Conservation (phyloP, 1,140 invertebrate species). For the Drosophila subobscura region DNA sequence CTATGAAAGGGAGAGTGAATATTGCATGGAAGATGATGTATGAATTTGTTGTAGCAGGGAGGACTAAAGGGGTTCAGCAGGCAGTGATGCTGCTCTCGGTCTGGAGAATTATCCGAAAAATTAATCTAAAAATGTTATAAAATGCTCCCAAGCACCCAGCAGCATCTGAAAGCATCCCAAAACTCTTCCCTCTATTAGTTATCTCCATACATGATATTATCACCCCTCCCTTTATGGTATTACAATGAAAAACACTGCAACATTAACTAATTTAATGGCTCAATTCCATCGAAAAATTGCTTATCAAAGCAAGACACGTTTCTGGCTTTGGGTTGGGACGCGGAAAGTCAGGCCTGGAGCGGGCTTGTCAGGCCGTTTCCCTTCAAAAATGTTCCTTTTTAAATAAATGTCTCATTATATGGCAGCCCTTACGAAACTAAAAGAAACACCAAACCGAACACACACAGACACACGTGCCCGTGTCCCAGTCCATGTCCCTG, state of each 20-base stretch:
- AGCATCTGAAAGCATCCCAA: neutral
- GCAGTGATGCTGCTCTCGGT: too few relatives aligned
- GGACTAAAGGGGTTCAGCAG: conserved; percentile 15
- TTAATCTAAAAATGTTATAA: too few relatives aligned
- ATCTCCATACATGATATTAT: neutral
- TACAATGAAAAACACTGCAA: conserved; percentile 11
- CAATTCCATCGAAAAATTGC: conserved; percentile 5
- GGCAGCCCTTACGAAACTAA: conserved; percentile 17
- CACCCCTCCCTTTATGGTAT: neutral
- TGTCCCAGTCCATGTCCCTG: too few relatives aligned
- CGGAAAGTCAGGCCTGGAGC: conserved; percentile 23
- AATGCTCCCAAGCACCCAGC: too few relatives aligned
- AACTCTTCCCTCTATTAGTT: neutral
- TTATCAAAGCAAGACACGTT: conserved; percentile 35
- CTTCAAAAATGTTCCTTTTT: conserved; percentile 56
- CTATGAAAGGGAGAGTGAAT: conserved; percentile 11
- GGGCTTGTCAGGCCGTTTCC: conserved; percentile 36
- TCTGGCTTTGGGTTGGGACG: neutral
- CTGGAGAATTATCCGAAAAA: too few relatives aligned
- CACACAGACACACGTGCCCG: conserved; percentile 31
- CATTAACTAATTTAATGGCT: conserved; percentile 39
- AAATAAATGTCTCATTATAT: conserved; percentile 62
- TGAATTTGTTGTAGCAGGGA: conserved; percentile 12
- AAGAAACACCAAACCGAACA: neutral
- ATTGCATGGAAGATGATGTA: conserved; percentile 50